These are phyloP conservation scores for Rhinoptilus africanus DNA, from an alignment of 2,113 vertebrate genomes.

Conservation along the genomic window DNA sequence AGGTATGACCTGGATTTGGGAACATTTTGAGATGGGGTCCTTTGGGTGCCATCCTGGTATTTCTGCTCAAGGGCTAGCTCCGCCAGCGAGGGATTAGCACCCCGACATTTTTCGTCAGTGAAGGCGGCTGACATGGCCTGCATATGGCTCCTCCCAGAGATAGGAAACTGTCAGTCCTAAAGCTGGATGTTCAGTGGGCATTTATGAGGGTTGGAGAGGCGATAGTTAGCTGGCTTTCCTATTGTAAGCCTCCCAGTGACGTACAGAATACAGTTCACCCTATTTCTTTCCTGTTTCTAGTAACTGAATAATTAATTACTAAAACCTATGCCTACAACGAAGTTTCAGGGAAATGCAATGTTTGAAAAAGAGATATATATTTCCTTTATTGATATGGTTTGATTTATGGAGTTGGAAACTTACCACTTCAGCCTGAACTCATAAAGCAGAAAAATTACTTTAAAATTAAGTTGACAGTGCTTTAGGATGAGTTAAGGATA, in stretches of 20 bases:
- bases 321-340: not conserved
- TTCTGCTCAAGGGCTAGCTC: not conserved
- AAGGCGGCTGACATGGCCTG: not conserved
- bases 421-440: constrained; percentile 72
- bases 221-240: not conserved
- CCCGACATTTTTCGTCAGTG: not conserved
- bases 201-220: not conserved
- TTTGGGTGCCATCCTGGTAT: not conserved
- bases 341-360: not conserved
- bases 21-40: not conserved
- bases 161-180: not conserved
- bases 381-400: constrained; percentile 53
- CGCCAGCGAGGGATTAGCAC: not conserved
- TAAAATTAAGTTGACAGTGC: constrained; percentile 84
- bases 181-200: not conserved
- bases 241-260: not conserved
- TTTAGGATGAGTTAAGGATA: constrained; percentile 78
- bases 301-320: constrained; percentile 6
- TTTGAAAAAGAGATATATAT: constrained; percentile 24
- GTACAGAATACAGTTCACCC: not conserved
- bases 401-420: constrained; percentile 56
- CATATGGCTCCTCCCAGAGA: not conserved
- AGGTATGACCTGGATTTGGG: not conserved
- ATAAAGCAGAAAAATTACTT: constrained; percentile 84
- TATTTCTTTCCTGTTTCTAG: not conserved